phyloP scores from a whole-genome alignment of 2,888 invertebrate genomes.

The Dioctria linearis region DNA sequence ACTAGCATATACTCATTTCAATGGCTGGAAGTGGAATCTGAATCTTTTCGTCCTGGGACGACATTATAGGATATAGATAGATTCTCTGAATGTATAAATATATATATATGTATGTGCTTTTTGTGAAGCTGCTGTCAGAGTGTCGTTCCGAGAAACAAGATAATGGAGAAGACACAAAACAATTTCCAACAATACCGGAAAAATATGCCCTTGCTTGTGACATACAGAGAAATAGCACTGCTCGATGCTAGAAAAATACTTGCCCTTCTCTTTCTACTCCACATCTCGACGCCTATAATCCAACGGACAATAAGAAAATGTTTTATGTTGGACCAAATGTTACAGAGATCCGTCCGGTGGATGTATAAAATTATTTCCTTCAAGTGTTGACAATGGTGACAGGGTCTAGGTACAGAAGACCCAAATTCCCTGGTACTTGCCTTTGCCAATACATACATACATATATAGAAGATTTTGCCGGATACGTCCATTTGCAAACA shows the following conservation, averaged over 20 bases:
- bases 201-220: conserved; percentile 32
- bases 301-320: conserved; percentile 50
- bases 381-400: conserved; percentile 51
- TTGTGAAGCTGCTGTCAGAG: conserved; percentile 31
- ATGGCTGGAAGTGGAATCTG: background rate
- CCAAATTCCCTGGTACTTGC: conserved; percentile 32
- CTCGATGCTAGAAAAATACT: background rate
- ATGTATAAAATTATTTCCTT: conserved; percentile 53
- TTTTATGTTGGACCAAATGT: conserved; percentile 53
- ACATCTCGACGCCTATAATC: background rate
- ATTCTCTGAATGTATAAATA: background rate
- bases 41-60: background rate
- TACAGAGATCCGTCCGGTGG: conserved; percentile 48
- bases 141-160: conserved; percentile 35
- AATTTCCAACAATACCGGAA: conserved; percentile 47
- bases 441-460: background rate
- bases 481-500: conserved; percentile 35
- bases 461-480: background rate
- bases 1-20: conserved; percentile 17
- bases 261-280: background rate
- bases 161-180: conserved; percentile 50
- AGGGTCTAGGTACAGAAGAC: conserved; percentile 36
- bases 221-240: background rate
- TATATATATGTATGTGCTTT: background rate
- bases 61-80: background rate